Evolutionary conservation across 2,797 vertebrate genomes (phyloP), one percentile per base, ranked within the genome.

Genomic region (Eulemur rubriventer): DNA sequence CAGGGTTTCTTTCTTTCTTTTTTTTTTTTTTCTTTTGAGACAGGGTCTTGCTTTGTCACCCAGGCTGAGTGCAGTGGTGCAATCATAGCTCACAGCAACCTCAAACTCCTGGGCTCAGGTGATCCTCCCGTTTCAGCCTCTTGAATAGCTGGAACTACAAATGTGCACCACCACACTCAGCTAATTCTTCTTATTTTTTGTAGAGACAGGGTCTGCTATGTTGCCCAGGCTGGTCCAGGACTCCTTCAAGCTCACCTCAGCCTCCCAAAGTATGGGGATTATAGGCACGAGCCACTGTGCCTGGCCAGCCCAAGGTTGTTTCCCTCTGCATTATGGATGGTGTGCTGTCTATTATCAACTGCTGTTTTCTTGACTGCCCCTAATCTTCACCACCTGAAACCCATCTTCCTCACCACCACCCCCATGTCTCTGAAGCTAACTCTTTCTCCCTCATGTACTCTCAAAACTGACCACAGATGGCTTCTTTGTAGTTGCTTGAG

Each of bases 381-480:
- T 17, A 55, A 26, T 48, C 52, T 85, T 84, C 50, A 3, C 79
- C 83, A 59, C 52, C 79, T 96, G 80, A 94, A 92, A 92, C 61
- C 50, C 20, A 30, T 35, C n/a, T 17, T 81, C 81, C 82, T 59
- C 35, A 35, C 61, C 55, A 43, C 72, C 76, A 24, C 76, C 67
- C 61, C 63, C 57, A 61, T 35, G 35, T 79, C 65, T 94, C 82
- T 91, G 79, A 91, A 89, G 89, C 46, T 50, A 57, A 28, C 6
- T 89, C 86, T 76, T 76, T 76, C 33, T 61, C 83, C 75, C 73
- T 48, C 41, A 88, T 57, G 38, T 69, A 91, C 12, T 38, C 55
- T 86, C 78, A 94, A 65, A 65, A 65, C 86, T 92, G 96, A 95
- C 96, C 97, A 78, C 97, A 97, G 95, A 95, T 98, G 98, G 95